phyloP scores from a whole-genome alignment of 2,888 invertebrate species.

The Ochlodes sylvanus region DNA sequence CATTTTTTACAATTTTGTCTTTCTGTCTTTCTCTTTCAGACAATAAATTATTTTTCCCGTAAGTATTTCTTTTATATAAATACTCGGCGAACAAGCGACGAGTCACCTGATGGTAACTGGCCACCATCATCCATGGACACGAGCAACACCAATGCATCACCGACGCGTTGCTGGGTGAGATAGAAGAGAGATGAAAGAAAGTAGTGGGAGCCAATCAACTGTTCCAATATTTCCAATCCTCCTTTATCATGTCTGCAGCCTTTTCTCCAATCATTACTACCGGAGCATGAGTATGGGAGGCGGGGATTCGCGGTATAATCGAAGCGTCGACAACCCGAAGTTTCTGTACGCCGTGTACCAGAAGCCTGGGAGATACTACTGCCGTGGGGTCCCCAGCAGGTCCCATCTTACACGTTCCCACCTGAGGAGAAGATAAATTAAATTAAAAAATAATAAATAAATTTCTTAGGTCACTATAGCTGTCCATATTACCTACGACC shows the following conservation, averaged over 20 bases:
- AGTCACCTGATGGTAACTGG: too few species aligned
- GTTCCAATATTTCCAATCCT: slow-evolving; percentile 66
- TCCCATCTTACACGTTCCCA: slow-evolving; percentile 91
- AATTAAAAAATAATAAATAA: not conserved
- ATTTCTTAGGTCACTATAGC: too few species aligned
- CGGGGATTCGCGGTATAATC: slow-evolving; percentile 82
- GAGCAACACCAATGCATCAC: too few species aligned
- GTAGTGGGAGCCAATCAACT: too few species aligned
- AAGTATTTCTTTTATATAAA: not conserved
- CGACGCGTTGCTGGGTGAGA: too few species aligned
- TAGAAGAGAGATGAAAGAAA: too few species aligned
- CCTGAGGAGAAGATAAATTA: slow-evolving; percentile 58
- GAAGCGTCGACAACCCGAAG: slow-evolving; percentile 83
- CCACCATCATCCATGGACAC: too few species aligned
- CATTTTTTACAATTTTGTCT: too few species aligned
- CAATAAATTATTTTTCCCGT: slow-evolving; percentile 7
- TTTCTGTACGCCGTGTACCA: slow-evolving; percentile 69
- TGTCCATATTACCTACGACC: too few species aligned
- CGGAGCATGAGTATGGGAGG: slow-evolving; percentile 82
- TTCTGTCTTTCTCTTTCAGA: not conserved
- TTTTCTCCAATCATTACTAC: slow-evolving; percentile 85
- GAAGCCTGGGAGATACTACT: slow-evolving; percentile 86
- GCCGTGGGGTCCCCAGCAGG: slow-evolving; percentile 84
- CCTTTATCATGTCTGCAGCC: slow-evolving; percentile 79
- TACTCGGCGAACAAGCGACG: too few species aligned